phyloP scores from a whole-genome alignment of 2,113 vertebrate species.

The Trichomycterus rosablanca region DNA sequence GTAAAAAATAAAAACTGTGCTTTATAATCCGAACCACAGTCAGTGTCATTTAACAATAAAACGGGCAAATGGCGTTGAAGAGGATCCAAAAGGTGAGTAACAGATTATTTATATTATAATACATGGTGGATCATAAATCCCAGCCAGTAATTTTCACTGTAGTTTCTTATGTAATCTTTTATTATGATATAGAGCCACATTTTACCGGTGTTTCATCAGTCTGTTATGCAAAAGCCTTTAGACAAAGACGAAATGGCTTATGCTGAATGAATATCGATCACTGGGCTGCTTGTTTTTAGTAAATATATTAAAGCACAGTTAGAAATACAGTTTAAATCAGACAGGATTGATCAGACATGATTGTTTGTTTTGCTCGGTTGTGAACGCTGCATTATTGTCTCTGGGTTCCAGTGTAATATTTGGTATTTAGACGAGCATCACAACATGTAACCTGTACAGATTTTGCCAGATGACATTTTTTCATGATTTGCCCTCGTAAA shows the following conservation, averaged over 20 bases:
- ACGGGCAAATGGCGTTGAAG: slow-evolving; percentile 75
- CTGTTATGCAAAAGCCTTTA: too few relatives aligned
- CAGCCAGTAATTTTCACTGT: too few relatives aligned
- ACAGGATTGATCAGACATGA: background rate
- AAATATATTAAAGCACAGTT: too few relatives aligned
- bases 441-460: background rate
- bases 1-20: background rate
- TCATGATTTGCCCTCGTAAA: background rate
- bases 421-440: background rate
- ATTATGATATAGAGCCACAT: too few relatives aligned
- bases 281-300: too few relatives aligned
- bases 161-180: too few relatives aligned
- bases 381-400: background rate
- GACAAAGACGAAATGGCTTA: too few relatives aligned
- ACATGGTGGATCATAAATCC: too few relatives aligned
- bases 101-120: slow-evolving; percentile 2
- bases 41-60: slow-evolving; percentile 59
- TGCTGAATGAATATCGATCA: too few relatives aligned
- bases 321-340: too few relatives aligned
- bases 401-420: background rate
- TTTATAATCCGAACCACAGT: slow-evolving; percentile 50
- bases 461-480: background rate
- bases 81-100: slow-evolving; percentile 78
- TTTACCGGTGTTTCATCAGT: too few relatives aligned
- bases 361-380: background rate